phyloP scores from a whole-genome alignment of 2,797 vertebrate genomes.

The Morelia viridis region DNA sequence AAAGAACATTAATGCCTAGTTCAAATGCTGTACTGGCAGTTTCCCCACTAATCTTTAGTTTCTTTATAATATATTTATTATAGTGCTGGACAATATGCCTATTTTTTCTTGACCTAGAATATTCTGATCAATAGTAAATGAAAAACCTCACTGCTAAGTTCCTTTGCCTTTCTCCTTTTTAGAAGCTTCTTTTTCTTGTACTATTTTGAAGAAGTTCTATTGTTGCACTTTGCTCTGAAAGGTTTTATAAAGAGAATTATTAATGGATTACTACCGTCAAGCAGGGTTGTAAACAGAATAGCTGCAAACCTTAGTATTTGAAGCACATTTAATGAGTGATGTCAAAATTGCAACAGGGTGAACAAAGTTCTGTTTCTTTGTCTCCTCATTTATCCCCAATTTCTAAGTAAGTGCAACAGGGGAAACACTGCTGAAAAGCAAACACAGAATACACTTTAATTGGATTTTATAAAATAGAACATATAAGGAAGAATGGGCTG shows the following conservation, averaged over 20 bases:
- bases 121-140: slow-evolving; percentile 25
- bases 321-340: neutral
- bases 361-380: neutral
- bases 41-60: slow-evolving; percentile 4
- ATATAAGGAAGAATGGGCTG: neutral
- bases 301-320: neutral
- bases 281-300: neutral
- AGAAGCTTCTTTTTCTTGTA: slow-evolving; percentile 9
- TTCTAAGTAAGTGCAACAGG: neutral
- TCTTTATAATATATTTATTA: slow-evolving; percentile 29
- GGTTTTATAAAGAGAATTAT: neutral
- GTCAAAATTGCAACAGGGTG: neutral
- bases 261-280: neutral
- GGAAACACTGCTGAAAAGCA: neutral
- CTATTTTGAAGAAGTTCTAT: neutral
- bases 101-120: slow-evolving; percentile 30
- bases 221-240: neutral
- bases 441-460: neutral
- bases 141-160: slow-evolving; percentile 30
- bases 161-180: slow-evolving; percentile 21
- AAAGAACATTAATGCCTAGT: slow-evolving; percentile 31
- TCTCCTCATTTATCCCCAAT: neutral
- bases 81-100: slow-evolving; percentile 38
- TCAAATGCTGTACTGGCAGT: slow-evolving; percentile 37
- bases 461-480: neutral